Evolutionary conservation across 2,888 invertebrate genomes (phyloP), one percentile per base, ranked within the genome.

Genomic region (Halictus ligatus): DNA sequence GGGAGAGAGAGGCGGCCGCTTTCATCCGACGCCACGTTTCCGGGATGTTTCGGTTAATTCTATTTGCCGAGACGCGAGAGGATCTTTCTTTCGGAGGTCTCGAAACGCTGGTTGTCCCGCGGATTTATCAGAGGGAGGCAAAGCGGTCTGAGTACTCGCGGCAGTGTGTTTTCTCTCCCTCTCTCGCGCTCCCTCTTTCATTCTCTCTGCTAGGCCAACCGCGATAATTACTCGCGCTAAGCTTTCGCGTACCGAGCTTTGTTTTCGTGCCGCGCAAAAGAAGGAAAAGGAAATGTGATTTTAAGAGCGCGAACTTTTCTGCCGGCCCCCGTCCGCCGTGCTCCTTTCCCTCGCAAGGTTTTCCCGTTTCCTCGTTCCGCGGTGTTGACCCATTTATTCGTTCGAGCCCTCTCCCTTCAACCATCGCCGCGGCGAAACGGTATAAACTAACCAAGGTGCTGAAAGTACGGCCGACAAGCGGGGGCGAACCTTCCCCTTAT

Each of bases 401-500:
- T 12, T 58, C 25, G 5, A 1, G n/a, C 35, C 35, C 29, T 29
- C 40, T 58, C 50, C 25, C 54, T n/a, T 69, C 40, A 18, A 75
- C 54, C 15, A 3, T 60, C 72, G 29, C 43, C 67, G 46, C 73
- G 50, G 64, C 75, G 64, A 64, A 60, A 74, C 82, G 83, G 85
- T 84, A 83, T 85, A 88, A 90, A 86, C 91, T 84, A 89, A 86
- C 84, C 91, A 78, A 88, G 81, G 80, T 74, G 85, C 75, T 80
- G 89, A 86, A 88, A 89, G 91, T 83, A 88, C 85, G 84, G 77
- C 78, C 79, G 85, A 73, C 83, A 80, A 67, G 72, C 67, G 78
- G 72, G 89, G 72, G 87, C 88, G 85, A 85, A 85, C 78, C 83
- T 84, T 89, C 88, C 83, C 85, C 81, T 89, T 90, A 90, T 90